Conservation (phyloP, 2,888 invertebrate species). For the Acanthosepion esculentum region DNA sequence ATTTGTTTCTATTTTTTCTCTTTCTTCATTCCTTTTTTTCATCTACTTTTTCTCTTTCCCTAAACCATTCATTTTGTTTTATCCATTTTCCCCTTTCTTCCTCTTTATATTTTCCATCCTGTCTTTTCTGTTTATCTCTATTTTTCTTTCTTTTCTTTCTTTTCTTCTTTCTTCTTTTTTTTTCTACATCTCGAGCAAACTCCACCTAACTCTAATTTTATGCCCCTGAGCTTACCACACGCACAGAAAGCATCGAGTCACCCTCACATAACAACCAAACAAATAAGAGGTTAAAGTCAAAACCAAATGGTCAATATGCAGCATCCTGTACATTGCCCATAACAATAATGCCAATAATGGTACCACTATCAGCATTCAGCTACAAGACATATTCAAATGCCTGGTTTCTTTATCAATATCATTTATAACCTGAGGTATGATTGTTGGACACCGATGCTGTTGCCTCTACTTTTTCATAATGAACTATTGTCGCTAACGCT, state of each 20-base stretch:
- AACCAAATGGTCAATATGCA: not conserved
- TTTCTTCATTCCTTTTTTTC: too few relatives aligned
- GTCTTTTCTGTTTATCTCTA: too few relatives aligned
- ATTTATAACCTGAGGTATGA: constrained; percentile 2
- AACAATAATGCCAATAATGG: constrained; percentile 33
- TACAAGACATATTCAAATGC: constrained; percentile 17
- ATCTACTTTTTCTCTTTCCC: too few relatives aligned
- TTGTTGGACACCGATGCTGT: not conserved
- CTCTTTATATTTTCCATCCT: too few relatives aligned
- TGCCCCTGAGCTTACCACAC: not conserved
- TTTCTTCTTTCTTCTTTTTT: not conserved
- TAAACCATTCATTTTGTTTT: too few relatives aligned
- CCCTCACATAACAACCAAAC: not conserved
- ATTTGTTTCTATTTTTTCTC: too few relatives aligned
- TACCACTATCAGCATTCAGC: not conserved
- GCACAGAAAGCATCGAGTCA: not conserved
- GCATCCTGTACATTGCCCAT: constrained; percentile 13
- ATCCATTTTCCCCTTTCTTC: too few relatives aligned
- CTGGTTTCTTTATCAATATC: not conserved
- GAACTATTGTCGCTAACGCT: constrained; percentile 18
- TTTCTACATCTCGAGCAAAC: not conserved
- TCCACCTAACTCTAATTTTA: not conserved
- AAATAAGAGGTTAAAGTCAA: not conserved
- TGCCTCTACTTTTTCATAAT: not conserved
- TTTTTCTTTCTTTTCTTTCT: not conserved